Conservation (phyloP, 1,140 invertebrate genomes). For the Orchesella cincta region DNA sequence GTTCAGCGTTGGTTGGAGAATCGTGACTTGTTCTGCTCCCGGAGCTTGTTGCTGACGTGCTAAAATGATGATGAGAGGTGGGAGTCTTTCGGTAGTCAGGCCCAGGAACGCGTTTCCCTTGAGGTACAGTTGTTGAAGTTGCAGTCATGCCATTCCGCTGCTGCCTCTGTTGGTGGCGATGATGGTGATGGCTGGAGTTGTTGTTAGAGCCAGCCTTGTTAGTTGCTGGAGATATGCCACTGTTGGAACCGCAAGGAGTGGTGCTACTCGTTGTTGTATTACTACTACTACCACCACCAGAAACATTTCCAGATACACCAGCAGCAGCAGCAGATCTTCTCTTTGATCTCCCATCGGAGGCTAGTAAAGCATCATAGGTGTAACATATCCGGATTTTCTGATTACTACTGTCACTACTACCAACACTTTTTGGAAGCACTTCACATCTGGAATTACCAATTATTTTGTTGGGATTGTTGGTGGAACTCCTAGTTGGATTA, state of each 20-base stretch:
- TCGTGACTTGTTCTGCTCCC: constrained; percentile 15
- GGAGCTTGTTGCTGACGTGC: neutral
- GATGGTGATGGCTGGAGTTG: neutral
- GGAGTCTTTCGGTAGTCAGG: neutral
- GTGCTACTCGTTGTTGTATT: neutral
- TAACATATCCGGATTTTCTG: constrained; percentile 76
- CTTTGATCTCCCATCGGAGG: constrained; percentile 86
- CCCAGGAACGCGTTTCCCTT: neutral
- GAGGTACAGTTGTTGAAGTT: neutral
- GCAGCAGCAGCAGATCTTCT: constrained; percentile 45
- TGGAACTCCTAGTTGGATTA: neutral
- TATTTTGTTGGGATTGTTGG: neutral
- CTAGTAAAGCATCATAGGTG: constrained; percentile 91
- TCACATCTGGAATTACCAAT: constrained; percentile 36
- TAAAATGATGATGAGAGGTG: constrained; percentile 22
- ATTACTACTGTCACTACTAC: constrained; percentile 29
- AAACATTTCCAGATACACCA: neutral
- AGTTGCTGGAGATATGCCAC: neutral
- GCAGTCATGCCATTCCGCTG: neutral
- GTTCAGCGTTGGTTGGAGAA: neutral
- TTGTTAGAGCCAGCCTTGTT: neutral
- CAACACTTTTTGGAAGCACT: constrained; percentile 41
- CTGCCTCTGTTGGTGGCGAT: neutral
- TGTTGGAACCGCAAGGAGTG: neutral
- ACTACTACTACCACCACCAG: neutral